Conservation (phyloP, 2,888 invertebrate species). For the Maniola hyperantus region DNA sequence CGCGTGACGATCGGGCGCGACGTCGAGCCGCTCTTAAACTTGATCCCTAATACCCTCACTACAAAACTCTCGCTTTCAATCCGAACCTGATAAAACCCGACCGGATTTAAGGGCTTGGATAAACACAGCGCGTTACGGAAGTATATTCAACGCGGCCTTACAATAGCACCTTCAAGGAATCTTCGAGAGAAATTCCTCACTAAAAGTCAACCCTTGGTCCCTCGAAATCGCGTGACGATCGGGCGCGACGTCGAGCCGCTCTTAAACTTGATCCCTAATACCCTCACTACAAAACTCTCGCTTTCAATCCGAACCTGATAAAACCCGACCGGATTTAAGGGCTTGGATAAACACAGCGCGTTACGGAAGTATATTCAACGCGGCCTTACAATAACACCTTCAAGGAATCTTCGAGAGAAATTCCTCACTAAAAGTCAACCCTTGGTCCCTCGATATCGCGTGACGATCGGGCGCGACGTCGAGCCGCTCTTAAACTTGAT, state of each 20-base stretch:
- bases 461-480: conserved; percentile 56
- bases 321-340: conserved; percentile 24
- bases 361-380: too few relatives aligned
- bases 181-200: conserved; percentile 53
- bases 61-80: conserved; percentile 34
- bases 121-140: too few relatives aligned
- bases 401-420: conserved; percentile 43
- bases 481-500: conserved; percentile 34
- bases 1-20: conserved; percentile 57
- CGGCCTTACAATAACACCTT: conserved; percentile 36
- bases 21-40: conserved; percentile 41
- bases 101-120: conserved; percentile 10
- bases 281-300: conserved; percentile 32
- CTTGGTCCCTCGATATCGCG: conserved; percentile 56
- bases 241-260: conserved; percentile 45
- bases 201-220: conserved; percentile 55
- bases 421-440: conserved; percentile 59
- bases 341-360: too few relatives aligned
- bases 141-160: too few relatives aligned
- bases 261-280: conserved; percentile 34
- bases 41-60: conserved; percentile 32
- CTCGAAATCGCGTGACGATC: conserved; percentile 61
- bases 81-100: conserved; percentile 27
- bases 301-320: conserved; percentile 30
- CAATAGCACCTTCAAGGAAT: conserved; percentile 38